phyloP scores from a whole-genome alignment of 2,888 invertebrate species.

The Mythimna impura region DNA sequence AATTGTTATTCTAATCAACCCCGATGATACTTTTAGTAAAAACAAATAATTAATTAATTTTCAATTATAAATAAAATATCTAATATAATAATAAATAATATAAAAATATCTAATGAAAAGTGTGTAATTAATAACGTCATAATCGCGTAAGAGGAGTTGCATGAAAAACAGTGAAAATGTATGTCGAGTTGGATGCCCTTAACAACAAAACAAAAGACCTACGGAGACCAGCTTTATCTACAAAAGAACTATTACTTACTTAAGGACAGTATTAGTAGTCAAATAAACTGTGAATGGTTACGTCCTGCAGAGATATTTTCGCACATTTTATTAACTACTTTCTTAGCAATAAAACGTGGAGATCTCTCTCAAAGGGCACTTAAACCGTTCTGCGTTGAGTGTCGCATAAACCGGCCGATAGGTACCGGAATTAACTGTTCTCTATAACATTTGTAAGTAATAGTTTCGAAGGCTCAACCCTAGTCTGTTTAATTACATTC shows the following conservation, averaged over 20 bases:
- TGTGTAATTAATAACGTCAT: too few species aligned
- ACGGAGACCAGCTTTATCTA: conserved; percentile 17
- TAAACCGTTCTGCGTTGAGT: conserved; percentile 71
- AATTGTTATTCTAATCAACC: too few species aligned
- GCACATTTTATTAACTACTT: conserved; percentile 70
- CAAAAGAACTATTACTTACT: conserved; percentile 39
- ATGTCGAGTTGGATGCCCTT: too few species aligned
- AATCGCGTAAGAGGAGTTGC: not conserved
- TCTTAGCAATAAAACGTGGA: conserved; percentile 67
- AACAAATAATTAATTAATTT: too few species aligned
- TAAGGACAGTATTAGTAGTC: conserved; percentile 50
- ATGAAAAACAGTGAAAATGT: too few species aligned
- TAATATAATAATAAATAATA: too few species aligned
- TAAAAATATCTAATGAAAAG: too few species aligned
- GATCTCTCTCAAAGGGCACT: conserved; percentile 67
- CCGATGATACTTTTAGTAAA: too few species aligned
- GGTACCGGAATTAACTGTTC: conserved; percentile 72
- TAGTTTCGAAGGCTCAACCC: conserved; percentile 60
- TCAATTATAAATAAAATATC: too few species aligned
- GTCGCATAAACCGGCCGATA: conserved; percentile 73
- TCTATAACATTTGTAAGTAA: conserved; percentile 67
- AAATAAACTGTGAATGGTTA: conserved; percentile 60
- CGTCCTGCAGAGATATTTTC: conserved; percentile 63
- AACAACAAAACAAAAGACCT: not conserved
- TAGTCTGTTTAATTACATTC: conserved; percentile 58